Conservation (phyloP, 2,888 invertebrate genomes). For the Aleiodes testaceus region DNA sequence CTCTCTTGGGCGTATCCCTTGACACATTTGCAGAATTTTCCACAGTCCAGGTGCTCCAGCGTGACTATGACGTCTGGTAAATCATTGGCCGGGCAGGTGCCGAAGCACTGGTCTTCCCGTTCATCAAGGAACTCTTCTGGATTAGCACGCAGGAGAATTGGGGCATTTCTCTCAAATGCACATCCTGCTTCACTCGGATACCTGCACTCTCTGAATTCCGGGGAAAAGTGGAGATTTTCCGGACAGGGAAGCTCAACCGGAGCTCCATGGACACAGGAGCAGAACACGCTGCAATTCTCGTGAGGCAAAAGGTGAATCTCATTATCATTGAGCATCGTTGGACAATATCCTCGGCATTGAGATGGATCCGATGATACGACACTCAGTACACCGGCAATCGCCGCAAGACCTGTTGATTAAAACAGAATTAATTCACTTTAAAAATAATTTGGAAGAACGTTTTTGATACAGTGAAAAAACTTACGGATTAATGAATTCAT, state of each 20-base stretch:
- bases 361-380: constrained; percentile 9
- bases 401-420: background rate
- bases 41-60: constrained; percentile 54
- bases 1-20: constrained; percentile 37
- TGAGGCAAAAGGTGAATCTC: constrained; percentile 3
- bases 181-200: constrained; percentile 24
- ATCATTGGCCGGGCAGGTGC: constrained; percentile 50
- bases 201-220: background rate
- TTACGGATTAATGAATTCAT: constrained; percentile 12
- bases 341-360: constrained; percentile 56
- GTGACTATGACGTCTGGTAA: constrained; percentile 30
- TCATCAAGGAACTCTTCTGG: too few species aligned
- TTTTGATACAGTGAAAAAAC: background rate
- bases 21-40: constrained; percentile 56
- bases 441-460: background rate
- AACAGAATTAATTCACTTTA: background rate
- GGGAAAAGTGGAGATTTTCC: background rate
- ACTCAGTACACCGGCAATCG: background rate
- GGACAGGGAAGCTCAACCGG: constrained; percentile 16
- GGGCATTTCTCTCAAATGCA: background rate
- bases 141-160: background rate
- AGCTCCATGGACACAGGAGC: constrained; percentile 14
- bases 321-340: constrained; percentile 36
- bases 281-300: constrained; percentile 19
- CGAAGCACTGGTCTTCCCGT: constrained; percentile 45